Evolutionary conservation across 2,888 invertebrate genomes (phyloP).

Genomic region (Tachina grossa): DNA sequence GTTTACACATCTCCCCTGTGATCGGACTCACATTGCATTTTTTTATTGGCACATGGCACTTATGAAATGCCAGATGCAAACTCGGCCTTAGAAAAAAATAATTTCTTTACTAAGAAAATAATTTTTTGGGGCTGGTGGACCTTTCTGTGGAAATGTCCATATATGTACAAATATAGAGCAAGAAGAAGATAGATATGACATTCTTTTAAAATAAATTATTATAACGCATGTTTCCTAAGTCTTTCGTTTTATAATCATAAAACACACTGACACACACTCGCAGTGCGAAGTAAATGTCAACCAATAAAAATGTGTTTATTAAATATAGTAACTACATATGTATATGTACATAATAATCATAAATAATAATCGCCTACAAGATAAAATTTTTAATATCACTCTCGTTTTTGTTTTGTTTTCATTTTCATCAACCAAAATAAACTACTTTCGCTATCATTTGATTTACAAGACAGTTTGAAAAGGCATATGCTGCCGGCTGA

Average conservation of each 20-base stretch:
- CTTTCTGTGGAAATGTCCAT: too few relatives aligned
- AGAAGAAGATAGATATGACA: too few relatives aligned
- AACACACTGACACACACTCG: neutral
- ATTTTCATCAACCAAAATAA: conserved; percentile 27
- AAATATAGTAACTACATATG: conserved; percentile 42
- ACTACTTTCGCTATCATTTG: conserved; percentile 69
- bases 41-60: too few relatives aligned
- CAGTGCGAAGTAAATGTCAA: conserved; percentile 4
- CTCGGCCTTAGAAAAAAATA: too few relatives aligned
- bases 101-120: too few relatives aligned
- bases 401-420: conserved; percentile 30
- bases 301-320: conserved; percentile 38
- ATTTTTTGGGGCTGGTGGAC: too few relatives aligned
- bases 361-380: conserved; percentile 62
- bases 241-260: conserved; percentile 30
- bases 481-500: conserved; percentile 21
- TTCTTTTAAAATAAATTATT: neutral
- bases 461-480: conserved; percentile 22
- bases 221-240: conserved; percentile 56
- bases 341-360: conserved; percentile 37
- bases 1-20: too few relatives aligned
- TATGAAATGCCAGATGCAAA: too few relatives aligned
- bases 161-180: too few relatives aligned
- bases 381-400: conserved; percentile 39
- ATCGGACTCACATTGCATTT: too few relatives aligned